Base-by-base conservation (phyloP, 2,888 invertebrate species). In the Mayetiola destructor region DNA sequence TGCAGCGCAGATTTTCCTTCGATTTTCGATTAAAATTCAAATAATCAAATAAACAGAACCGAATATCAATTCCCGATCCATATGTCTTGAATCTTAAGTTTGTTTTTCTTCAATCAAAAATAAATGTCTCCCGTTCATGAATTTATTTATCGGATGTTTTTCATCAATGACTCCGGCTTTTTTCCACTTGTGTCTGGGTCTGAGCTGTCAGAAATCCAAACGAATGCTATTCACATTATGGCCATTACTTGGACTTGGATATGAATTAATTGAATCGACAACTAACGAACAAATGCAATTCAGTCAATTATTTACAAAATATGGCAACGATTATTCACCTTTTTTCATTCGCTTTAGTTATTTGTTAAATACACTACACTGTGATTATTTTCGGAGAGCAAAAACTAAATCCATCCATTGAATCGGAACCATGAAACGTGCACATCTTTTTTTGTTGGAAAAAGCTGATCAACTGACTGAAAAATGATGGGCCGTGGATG, bases 401-500 rank as follows among this genome's bases (percentile, higher is more conserved):
- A 21, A 27, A 27, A n/a, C n/a, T 37, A 12, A 16, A 12, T 32
- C 32, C 32, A 37, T 37, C 37, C 10, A 37, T 12, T 16, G n/a
- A 12, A 37, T 12, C 10, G n/a, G 8, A 3, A 12, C 12, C 10
- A 6, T n/a, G 27, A 48, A 48, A 27, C 48, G 48, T 48, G 23
- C 16, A 48, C 48, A 48, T 48, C 48, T 48, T 48, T 48, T 48
- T 48, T 48, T 48, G 48, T 27, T 48, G 61, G 37, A 56, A 61
- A 23, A 59, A 59, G 37, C 59, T 60, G 58, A 60, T 59, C 36
- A 59, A 32, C 23, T 53, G 20, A 23, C 40, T 35, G 10, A 59
- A 53, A 14, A 61, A 9, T 58, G 55, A 59, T 59, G 60, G 12
- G 59, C 60, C 6, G 59, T 21, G 59, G 59, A 16, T 57, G 48